Evolutionary conservation across 2,797 vertebrate genomes (phyloP), one percentile per base, ranked within the genome.

Genomic region (Lacerta agilis): DNA sequence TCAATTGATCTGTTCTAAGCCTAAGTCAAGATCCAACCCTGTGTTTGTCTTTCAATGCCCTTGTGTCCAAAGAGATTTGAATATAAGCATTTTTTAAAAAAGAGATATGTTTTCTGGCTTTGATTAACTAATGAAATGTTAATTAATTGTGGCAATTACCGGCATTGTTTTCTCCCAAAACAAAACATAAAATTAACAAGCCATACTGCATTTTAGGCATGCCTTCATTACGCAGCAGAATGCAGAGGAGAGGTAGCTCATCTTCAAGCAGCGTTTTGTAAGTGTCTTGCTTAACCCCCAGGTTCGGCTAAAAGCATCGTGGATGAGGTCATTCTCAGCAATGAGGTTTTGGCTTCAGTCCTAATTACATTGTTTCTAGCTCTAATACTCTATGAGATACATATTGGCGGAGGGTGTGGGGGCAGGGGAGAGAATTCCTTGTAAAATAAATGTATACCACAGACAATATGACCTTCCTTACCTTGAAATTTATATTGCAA

Each of bases 281-380:
- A 88, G 71, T 43, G 0, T 90, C 13, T 23, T 90, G 82, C 43
- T 88, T 87, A 88, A 91, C 92, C 89, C 86, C 86, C 89, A 76
- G 15, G n/a, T 33, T 6, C 73, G 33, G 61, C 73, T 91, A 78
- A 93, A 92, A 91, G 64, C 67, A 2, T 77, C 85, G 49, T 0
- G 0, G 25, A 79, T 83, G 3, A 49, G 69, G 6, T 83, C 0
- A 86, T 71, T 88, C 86, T 89, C 17, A 69, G 3, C 81, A 3
- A 77, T 84, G 38, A 0, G 17, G 76, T 7, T 91, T 5, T 77
- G 73, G 8, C 72, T 85, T 86, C n/a, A 71, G 64, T 7, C 43
- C 43, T 58, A 81, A 18, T 23, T 58, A 89, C 25, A 13, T 36
- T 45, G 58, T 87, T 85, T 33, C 13, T 2, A 1, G 1, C 0